Evolutionary conservation across 2,113 vertebrate species (phyloP), one percentile per base, ranked within the genome.

Genomic region (Probosciger aterrimus): DNA sequence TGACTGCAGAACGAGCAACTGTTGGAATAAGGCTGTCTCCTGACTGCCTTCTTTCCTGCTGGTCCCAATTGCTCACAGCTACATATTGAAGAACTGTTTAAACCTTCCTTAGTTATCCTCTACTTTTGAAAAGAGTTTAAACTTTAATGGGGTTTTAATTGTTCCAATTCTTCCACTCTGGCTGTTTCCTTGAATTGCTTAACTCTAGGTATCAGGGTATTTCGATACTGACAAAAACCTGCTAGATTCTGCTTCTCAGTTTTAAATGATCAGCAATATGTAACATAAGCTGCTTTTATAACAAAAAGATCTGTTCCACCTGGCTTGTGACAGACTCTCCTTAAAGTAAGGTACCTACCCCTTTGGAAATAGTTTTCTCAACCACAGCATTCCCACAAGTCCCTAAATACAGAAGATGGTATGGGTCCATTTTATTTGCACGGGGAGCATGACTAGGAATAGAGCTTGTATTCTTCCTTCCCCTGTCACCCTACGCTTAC

Each of bases 101-200:
- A 93, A 78, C 60, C 43, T 91, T 78, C 60, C 50, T 37, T 86
- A 91, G 91, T 82, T 64, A 89, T 71, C 55, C 63, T 89, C 83
- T 17, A 47, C 47, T 86, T 93, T 47, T 67, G 9, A 89, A 88
- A 83, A 84, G 64, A 74, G 20, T 91, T 95, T 86, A 88, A 96
- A 93, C 46, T 93, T 93, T 71, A 86, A 93, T 88, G 88, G 80
- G 16, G 64, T 88, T 96, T 95, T 93, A 97, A 92, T 94, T 95
- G 80, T 86, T 84, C 73, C 64, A 63, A 63, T 89, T 95, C 89
- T 82, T 86, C 77, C 92, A 91, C 47, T 63, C 68, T 88, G 55
- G 25, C 68, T 90, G 24, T 69, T 93, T 80, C 35, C 24, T 85
- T 76, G 90, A 92, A 92, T 90, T 74, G 76, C 43, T 83, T 67